A percentile compares a stretch with the other conserved stretches of the same genome.
phyloP scores from a whole-genome alignment of 2,113 vertebrate genomes.

The Furnarius figulus region DNA sequence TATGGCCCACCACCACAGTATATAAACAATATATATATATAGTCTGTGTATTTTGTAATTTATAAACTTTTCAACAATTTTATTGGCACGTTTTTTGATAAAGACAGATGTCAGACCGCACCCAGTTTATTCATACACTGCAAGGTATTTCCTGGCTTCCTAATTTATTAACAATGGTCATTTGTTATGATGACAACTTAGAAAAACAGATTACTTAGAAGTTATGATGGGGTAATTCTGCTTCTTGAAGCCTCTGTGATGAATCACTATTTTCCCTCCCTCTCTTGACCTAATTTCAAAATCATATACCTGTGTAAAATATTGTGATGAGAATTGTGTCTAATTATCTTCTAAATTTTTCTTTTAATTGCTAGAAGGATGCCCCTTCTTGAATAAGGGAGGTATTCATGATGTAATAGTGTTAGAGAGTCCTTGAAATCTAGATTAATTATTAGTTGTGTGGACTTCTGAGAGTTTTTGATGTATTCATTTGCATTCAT shows the following conservation, averaged over 20 bases:
- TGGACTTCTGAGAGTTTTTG: constrained; percentile 65
- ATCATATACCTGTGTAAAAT: constrained; percentile 74
- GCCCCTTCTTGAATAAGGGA: constrained; percentile 50
- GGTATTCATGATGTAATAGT: constrained; percentile 66
- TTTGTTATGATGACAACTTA: constrained; percentile 68
- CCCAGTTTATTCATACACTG: constrained; percentile 59
- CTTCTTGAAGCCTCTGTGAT: constrained; percentile 62
- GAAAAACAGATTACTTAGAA: constrained; percentile 75
- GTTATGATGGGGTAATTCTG: constrained; percentile 75
- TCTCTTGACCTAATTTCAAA: constrained; percentile 80
- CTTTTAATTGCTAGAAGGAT: constrained; percentile 71
- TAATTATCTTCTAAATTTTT: constrained; percentile 75
- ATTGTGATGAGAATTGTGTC: constrained; percentile 65
- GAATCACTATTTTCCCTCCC: constrained; percentile 72
- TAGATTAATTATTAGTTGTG: constrained; percentile 66
- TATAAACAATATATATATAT: background rate
- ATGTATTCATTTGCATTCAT: constrained; percentile 67
- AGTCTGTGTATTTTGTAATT: background rate
- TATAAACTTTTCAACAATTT: constrained; percentile 1
- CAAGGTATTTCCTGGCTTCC: constrained; percentile 64
- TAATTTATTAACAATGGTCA: constrained; percentile 69
- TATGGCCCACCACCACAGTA: background rate
- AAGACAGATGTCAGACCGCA: constrained; percentile 57
- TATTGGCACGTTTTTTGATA: constrained; percentile 26
- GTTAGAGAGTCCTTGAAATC: constrained; percentile 61